Evolutionary conservation across 2,797 vertebrate species (phyloP).

Genomic region (Alectoris magna): DNA sequence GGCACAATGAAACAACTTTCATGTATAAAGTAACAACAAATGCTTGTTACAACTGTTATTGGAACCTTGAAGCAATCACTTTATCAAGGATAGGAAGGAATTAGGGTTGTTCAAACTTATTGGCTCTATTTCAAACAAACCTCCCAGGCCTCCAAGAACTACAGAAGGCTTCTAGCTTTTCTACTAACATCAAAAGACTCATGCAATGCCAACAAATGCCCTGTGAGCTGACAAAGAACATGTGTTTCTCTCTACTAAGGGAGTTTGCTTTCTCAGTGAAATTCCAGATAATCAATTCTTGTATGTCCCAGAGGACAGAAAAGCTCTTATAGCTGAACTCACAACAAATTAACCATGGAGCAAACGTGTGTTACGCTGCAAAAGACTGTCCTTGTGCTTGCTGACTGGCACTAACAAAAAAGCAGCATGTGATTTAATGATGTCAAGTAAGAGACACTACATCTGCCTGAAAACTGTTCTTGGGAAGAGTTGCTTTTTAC

Average conservation of each 20-base stretch:
- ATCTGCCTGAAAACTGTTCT: neutral
- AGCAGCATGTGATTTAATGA: neutral
- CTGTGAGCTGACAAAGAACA: neutral
- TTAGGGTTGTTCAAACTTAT: neutral
- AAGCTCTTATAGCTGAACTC: neutral
- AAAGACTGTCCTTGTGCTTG: neutral
- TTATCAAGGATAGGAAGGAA: neutral
- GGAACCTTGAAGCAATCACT: neutral
- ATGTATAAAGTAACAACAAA: neutral
- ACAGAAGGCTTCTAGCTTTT: constrained; percentile 6
- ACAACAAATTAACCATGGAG: neutral
- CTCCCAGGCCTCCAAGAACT: neutral
- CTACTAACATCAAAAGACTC: neutral
- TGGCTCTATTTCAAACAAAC: neutral
- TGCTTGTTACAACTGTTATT: neutral
- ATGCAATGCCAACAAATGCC: neutral
- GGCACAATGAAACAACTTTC: neutral
- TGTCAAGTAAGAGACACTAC: neutral
- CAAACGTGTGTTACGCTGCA: neutral
- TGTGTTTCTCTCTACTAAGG: neutral
- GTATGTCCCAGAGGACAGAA: neutral
- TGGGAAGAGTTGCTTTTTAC: neutral
- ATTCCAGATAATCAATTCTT: constrained; percentile 32
- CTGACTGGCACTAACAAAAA: neutral
- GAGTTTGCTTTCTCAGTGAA: neutral